A percentile compares a stretch with the other conserved stretches of the same genome.
These are phyloP conservation scores for Sebastiscus tertius DNA, from an alignment of 2,797 vertebrate species.

Conservation along the genomic window DNA sequence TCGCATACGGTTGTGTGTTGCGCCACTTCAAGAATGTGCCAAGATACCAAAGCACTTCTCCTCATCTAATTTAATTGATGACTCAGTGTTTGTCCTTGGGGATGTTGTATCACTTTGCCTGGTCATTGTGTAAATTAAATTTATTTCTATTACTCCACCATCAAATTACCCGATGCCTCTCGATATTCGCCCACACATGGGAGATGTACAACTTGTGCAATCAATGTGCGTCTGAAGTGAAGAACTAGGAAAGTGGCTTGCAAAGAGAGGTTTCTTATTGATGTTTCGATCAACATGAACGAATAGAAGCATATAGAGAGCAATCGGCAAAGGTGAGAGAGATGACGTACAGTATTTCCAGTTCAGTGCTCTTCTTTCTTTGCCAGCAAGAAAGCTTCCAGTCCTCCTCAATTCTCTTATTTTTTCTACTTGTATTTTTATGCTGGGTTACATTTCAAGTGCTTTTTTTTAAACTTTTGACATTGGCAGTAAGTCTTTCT, in stretches of 20 bases:
- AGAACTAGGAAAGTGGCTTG: neutral
- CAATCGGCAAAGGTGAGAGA: neutral
- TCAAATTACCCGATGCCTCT: slow-evolving; percentile 55
- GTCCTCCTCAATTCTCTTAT: neutral
- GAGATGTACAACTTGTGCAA: slow-evolving; percentile 12
- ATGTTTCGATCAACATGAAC: neutral
- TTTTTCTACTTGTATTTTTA: neutral
- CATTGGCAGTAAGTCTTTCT: neutral
- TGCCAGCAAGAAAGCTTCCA: neutral
- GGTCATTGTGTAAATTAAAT: slow-evolving; percentile 67
- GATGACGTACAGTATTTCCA: neutral
- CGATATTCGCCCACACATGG: slow-evolving; percentile 27
- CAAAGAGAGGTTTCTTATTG: neutral
- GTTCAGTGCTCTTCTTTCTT: neutral
- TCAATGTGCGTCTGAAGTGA: slow-evolving; percentile 6
- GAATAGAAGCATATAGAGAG: too few relatives aligned
- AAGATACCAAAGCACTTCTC: slow-evolving; percentile 28
- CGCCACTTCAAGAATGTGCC: slow-evolving; percentile 11
- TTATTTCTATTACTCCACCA: slow-evolving; percentile 52
- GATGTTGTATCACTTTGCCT: slow-evolving; percentile 40
- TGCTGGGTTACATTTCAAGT: neutral
- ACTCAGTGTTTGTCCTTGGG: slow-evolving; percentile 70
- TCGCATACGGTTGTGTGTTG: neutral
- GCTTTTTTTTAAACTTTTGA: neutral
- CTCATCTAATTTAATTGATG: slow-evolving; percentile 68